Evolutionary conservation across 2,113 vertebrate genomes (phyloP).

Genomic region (Microcebus ravelobensis): DNA sequence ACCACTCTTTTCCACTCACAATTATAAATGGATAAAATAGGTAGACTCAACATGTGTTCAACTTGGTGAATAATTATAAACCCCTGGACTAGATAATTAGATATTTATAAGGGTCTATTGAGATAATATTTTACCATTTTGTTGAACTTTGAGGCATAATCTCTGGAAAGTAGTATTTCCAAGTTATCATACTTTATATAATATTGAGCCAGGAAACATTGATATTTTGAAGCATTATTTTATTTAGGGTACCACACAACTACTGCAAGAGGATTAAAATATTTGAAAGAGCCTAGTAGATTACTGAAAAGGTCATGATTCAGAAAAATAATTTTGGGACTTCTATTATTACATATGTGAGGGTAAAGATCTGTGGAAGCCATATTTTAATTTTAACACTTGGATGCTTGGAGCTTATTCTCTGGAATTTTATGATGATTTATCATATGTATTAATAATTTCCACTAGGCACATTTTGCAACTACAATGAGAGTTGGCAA

Average conservation of each 20-base stretch:
- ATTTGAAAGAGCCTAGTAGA: neutral
- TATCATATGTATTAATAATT: neutral
- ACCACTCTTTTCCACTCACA: neutral
- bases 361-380: neutral
- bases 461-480: neutral
- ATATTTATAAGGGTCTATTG: neutral
- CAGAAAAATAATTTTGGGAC: neutral
- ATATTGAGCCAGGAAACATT: neutral
- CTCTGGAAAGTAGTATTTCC: neutral
- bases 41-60: neutral
- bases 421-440: neutral
- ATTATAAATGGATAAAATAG: neutral
- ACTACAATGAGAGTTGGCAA: neutral
- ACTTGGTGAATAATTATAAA: neutral
- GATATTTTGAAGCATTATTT: neutral
- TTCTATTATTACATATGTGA: neutral
- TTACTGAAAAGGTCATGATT: neutral
- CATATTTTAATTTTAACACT: neutral
- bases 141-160: neutral
- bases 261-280: neutral
- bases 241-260: neutral
- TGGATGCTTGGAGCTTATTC: neutral
- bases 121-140: neutral
- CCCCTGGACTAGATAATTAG: neutral
- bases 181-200: neutral